Percentiles rank a stretch among this genome's conserved stretches.
phyloP scores from a whole-genome alignment of 2,888 invertebrate species.

The Suillia variegata region DNA sequence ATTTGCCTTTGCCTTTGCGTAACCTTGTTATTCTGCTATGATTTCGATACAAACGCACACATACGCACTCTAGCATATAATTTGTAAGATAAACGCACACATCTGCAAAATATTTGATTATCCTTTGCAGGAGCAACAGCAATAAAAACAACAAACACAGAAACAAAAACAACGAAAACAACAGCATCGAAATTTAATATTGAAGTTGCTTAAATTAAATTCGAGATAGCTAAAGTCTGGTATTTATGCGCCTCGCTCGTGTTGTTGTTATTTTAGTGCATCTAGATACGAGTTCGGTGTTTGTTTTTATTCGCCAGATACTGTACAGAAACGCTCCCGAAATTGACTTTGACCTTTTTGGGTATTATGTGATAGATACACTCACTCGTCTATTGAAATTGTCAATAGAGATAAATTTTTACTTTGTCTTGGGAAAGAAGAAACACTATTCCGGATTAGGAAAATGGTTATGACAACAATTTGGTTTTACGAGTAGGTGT shows the following conservation, averaged over 20 bases:
- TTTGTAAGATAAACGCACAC: constrained; percentile 22
- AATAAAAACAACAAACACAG: not conserved
- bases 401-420: not conserved
- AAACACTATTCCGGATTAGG: too few relatives aligned
- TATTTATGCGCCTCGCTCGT: not conserved
- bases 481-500: too few relatives aligned
- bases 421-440: too few relatives aligned
- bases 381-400: not conserved
- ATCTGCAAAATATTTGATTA: constrained; percentile 22
- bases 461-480: too few relatives aligned
- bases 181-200: constrained; percentile 5
- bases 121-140: not conserved
- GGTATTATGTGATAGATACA: too few relatives aligned
- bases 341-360: too few relatives aligned
- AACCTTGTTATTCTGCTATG: not conserved
- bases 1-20: too few relatives aligned
- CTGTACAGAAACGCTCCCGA: too few relatives aligned
- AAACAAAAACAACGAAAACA: not conserved
- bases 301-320: too few relatives aligned
- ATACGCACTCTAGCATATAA: constrained; percentile 14
- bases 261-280: not conserved
- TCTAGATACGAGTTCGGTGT: too few relatives aligned
- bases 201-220: not conserved
- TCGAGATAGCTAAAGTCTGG: not conserved
- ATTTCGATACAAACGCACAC: not conserved